These are phyloP conservation scores for Rhogogaster chlorosoma DNA, from an alignment of 2,888 invertebrate genomes.

Conservation along the genomic window DNA sequence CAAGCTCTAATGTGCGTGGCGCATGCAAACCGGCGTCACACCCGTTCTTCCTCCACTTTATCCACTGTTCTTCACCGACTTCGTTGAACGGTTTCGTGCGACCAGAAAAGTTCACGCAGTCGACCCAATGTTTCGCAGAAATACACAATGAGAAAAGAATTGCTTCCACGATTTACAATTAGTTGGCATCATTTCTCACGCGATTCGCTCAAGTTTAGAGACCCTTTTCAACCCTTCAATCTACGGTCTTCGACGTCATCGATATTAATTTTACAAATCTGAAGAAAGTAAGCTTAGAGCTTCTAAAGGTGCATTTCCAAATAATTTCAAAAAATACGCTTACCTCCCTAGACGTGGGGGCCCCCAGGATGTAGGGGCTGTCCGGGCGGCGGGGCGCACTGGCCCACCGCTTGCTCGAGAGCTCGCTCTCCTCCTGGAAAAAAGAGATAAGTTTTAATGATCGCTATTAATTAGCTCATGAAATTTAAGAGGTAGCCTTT, in stretches of 20 bases:
- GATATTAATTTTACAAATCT: neutral
- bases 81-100: neutral
- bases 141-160: neutral
- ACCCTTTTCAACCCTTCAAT: neutral
- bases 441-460: conserved; percentile 65
- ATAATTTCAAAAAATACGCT: neutral
- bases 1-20: conserved; percentile 66
- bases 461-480: conserved; percentile 36
- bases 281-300: conserved; percentile 36
- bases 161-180: neutral
- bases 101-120: conserved; percentile 14
- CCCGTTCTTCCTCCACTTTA: conserved; percentile 62
- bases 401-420: conserved; percentile 85
- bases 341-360: conserved; percentile 77
- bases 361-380: conserved; percentile 77
- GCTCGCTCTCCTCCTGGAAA: conserved; percentile 86
- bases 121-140: conserved; percentile 29
- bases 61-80: conserved; percentile 7
- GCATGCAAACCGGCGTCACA: conserved; percentile 71
- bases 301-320: neutral
- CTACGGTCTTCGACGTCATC: neutral
- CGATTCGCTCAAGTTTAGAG: neutral
- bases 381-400: conserved; percentile 83
- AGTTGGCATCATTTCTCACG: neutral
- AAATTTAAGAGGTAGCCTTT: conserved; percentile 33